Conservation (phyloP, 64 coral and sea anemone species). For the Stichodactyla mertensii region DNA sequence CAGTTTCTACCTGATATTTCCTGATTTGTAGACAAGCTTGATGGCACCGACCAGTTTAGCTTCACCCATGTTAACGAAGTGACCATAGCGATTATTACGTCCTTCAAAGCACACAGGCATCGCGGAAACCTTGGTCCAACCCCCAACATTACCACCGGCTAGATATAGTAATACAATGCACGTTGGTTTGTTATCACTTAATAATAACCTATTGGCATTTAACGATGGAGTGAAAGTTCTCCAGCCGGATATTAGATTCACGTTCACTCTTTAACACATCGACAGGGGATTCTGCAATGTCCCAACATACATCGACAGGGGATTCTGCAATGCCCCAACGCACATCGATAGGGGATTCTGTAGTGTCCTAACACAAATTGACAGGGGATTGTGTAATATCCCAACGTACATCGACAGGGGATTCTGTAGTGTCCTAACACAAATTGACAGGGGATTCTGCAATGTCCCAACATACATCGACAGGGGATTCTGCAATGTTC, state of each 20-base stretch:
- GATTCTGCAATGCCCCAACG: neutral
- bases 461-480: neutral
- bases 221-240: too few relatives aligned
- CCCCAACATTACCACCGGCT: neutral
- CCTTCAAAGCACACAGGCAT: slow-evolving; percentile 40
- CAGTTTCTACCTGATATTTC: neutral
- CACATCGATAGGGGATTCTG: neutral
- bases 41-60: slow-evolving; percentile 32
- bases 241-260: too few relatives aligned
- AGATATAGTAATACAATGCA: neutral
- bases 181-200: neutral
- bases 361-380: neutral
- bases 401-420: too few relatives aligned
- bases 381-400: too few relatives aligned
- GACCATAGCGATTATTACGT: slow-evolving; percentile 30
- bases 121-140: slow-evolving; percentile 4
- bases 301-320: neutral
- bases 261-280: too few relatives aligned
- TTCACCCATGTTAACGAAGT: slow-evolving; percentile 36
- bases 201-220: neutral
- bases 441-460: too few relatives aligned
- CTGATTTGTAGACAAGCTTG: slow-evolving; percentile 35
- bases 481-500: neutral
- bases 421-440: too few relatives aligned
- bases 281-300: too few relatives aligned